Conservation (phyloP, 2,888 invertebrate species). For the Pollenia griseotomentosa region DNA sequence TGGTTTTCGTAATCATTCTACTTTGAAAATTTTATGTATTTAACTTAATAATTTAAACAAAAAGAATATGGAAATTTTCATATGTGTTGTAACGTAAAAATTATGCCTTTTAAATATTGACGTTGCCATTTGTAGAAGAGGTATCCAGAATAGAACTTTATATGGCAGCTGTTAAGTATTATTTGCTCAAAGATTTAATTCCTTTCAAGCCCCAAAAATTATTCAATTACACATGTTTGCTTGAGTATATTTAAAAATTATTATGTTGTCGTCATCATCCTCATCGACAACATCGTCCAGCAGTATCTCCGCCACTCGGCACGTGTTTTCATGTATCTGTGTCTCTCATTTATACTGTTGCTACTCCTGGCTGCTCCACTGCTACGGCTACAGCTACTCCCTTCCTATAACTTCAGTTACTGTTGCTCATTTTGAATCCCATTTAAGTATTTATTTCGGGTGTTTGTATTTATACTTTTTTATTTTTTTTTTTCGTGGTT, state of each 20-base stretch:
- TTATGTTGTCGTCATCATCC: conserved; percentile 50
- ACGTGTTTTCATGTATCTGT: conserved; percentile 1
- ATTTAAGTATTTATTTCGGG: conserved; percentile 74
- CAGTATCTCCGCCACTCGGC: not conserved
- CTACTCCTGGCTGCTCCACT: conserved; percentile 44
- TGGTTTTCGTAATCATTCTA: no score
- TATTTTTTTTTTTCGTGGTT: conserved; percentile 55
- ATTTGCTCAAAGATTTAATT: not conserved
- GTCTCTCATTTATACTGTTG: conserved; percentile 24
- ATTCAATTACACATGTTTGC: conserved; percentile 13
- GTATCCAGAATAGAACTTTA: no score
- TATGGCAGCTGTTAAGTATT: not conserved
- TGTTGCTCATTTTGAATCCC: conserved; percentile 70
- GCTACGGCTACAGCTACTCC: conserved; percentile 41
- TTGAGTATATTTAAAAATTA: conserved; percentile 41
- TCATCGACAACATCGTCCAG: conserved; percentile 24
- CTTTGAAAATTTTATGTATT: no score
- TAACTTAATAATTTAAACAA: no score
- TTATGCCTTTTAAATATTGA: no score
- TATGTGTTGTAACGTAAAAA: no score
- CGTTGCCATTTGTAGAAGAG: no score
- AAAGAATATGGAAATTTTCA: no score
- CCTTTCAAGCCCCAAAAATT: conserved; percentile 6
- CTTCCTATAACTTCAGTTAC: conserved; percentile 29
- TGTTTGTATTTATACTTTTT: conserved; percentile 76